Base-by-base conservation (phyloP, 1,140 invertebrate species). In the Holotrichia oblita region DNA sequence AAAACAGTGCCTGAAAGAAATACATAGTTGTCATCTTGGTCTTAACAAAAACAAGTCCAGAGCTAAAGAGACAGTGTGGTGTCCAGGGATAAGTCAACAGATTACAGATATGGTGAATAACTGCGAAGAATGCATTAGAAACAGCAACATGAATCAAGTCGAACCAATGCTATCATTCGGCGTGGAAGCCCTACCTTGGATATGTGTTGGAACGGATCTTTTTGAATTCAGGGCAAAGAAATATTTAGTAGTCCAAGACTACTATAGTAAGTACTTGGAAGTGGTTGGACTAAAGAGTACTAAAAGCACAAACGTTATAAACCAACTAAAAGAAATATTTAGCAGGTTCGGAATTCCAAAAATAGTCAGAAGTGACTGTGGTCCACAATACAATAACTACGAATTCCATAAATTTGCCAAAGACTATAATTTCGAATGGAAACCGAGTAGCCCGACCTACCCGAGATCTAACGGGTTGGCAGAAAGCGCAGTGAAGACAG, bases 221-320 rank as follows among this genome's bases (percentile, higher is more conserved):
- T 12, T 48, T 20, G 10, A 77, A 14, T 48, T 61, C 2, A 61
- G 77, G 8, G 17, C 8, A 10, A 27, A 77, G 0, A 73, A 44
- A 7, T 79, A 55, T 27, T 6, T 79, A 22, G 22, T 79, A 12
- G 27, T 73, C 7, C 41, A 42, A 40, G 79, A 77, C 41, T 79
- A 79, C 44, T 79, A 79, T 34, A 77, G 55, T 6, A 76, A 73
- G 40, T 79, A 79, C 48, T 10, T 44, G 22, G 74, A 77, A 14
- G 55, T 79, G 6, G 55, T 27, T 9, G 24, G n/a, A 34, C 27
- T 34, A 4, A 34, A 34, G 27, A 34, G 27, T 34, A 34, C 41
- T 12, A 78, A 10, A 40, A 44, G 40, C 22, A 41, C 0, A 73
- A 40, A 48, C 10, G 27, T 74, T 4, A 78, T 78, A n/a, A 27